Evolutionary conservation across 1,140 invertebrate species (phyloP).

Genomic region (Nasonia giraulti): DNA sequence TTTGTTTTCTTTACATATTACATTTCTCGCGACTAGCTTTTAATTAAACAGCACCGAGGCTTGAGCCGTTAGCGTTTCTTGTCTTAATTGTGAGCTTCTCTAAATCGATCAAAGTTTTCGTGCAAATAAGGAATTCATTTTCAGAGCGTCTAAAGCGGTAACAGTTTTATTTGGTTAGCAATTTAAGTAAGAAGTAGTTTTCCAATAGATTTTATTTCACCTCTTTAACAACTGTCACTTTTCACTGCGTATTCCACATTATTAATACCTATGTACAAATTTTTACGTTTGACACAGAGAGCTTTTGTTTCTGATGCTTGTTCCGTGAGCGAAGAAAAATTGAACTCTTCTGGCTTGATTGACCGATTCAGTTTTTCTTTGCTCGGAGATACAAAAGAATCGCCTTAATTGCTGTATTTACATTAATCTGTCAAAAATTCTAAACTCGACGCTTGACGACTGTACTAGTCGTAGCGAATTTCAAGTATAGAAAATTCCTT

Average conservation of each 20-base stretch:
- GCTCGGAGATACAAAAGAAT: conserved; percentile 48
- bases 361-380: conserved; percentile 43
- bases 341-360: conserved; percentile 12
- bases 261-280: conserved; percentile 50
- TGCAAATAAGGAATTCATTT: conserved; percentile 36
- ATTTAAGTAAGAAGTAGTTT: conserved; percentile 36
- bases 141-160: conserved; percentile 42
- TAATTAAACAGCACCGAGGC: not conserved
- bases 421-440: conserved; percentile 46
- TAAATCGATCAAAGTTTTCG: conserved; percentile 28
- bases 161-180: conserved; percentile 34
- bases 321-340: conserved; percentile 48
- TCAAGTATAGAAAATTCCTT: conserved; percentile 60
- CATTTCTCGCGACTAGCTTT: not conserved
- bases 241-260: conserved; percentile 49
- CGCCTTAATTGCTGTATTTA: conserved; percentile 50
- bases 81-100: conserved; percentile 31
- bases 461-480: conserved; percentile 52
- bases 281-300: conserved; percentile 52
- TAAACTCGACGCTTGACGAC: conserved; percentile 53
- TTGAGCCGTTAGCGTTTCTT: conserved; percentile 28
- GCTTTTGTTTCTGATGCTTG: conserved; percentile 47
- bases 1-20: conserved; percentile 25
- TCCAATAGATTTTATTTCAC: conserved; percentile 47
- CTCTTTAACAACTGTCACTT: conserved; percentile 52